Base-by-base conservation (phyloP, 2,113 vertebrate species). In the Arvicanthis niloticus region DNA sequence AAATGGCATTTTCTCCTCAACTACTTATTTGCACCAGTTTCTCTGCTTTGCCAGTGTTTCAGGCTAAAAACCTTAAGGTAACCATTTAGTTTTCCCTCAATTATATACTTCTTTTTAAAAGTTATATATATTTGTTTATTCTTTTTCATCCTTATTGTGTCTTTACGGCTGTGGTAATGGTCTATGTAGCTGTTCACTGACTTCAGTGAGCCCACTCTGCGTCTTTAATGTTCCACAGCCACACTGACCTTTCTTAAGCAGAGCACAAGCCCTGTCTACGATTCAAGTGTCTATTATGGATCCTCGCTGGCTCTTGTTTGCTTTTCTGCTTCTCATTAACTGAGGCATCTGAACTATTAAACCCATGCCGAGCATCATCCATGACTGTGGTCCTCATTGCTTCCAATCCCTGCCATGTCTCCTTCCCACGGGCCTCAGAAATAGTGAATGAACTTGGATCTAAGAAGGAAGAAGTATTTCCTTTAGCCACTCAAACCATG, bases 61-160 rank as follows among this genome's bases (percentile, higher is more conserved):
- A 94, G 88, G 84, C n/a, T 91, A 91, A 88, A 94, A 80, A 89
- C 89, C 22, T 31, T 95, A 42, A 82, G 10, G 24, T 84, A 48
- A 95, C 51, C 87, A 94, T 89, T 86, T 45, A 48, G 40, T 88
- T 75, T 81, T 92, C n/a, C 9, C 17, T 91, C 26, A 73, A 40
- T 58, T 70, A 88, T 4, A 72, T 5, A 82, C 7, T 70, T 93
- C 17, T 56, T 94, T 56, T 24, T n/a, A 87, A 90, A 90, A 72
- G 62, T 10, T 62, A 51, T 42, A 3, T 42, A 3, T 96, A 68
- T 42, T 56, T n/a, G 82, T 42, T n/a, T 31, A 34, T 68, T 68
- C 67, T 68, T 34, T 68, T 76, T 45, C 78, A 65, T 34, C 42
- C 15, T 68, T 45, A 86, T 13, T 45, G 45, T 77, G n/a, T 86